phyloP scores from a whole-genome alignment of 2,888 invertebrate species.

The Polyploca ridens region DNA sequence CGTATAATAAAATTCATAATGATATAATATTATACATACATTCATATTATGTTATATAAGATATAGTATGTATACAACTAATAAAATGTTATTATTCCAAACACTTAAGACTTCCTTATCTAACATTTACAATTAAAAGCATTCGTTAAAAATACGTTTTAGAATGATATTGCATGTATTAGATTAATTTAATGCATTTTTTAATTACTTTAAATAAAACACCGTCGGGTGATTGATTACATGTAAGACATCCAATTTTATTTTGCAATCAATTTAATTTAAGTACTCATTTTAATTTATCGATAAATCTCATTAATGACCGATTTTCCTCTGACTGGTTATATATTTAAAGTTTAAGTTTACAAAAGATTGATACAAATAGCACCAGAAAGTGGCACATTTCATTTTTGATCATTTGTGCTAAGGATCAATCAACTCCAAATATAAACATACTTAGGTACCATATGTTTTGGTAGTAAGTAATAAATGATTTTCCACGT shows the following conservation, averaged over 20 bases:
- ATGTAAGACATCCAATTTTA: constrained; percentile 17
- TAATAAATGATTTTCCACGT: neutral
- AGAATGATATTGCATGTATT: constrained; percentile 16
- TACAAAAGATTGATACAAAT: no score
- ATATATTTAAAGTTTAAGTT: neutral
- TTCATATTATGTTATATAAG: neutral
- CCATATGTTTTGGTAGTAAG: neutral
- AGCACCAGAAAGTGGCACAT: neutral
- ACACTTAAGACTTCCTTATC: neutral
- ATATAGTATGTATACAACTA: neutral
- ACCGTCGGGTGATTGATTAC: constrained; percentile 25
- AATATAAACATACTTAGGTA: neutral
- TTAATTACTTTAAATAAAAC: constrained; percentile 19
- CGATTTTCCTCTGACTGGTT: neutral
- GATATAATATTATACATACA: neutral
- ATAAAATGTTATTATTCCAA: neutral
- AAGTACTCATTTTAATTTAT: constrained; percentile 3
- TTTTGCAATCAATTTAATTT: constrained; percentile 15
- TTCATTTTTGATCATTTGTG: neutral
- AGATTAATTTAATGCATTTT: constrained; percentile 24
- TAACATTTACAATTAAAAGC: neutral
- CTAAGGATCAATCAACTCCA: neutral
- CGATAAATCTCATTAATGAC: neutral
- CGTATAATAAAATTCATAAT: neutral
- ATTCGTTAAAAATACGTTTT: neutral